phyloP scores from a whole-genome alignment of 1,140 invertebrate genomes.

The Drosophila trapezifrons region DNA sequence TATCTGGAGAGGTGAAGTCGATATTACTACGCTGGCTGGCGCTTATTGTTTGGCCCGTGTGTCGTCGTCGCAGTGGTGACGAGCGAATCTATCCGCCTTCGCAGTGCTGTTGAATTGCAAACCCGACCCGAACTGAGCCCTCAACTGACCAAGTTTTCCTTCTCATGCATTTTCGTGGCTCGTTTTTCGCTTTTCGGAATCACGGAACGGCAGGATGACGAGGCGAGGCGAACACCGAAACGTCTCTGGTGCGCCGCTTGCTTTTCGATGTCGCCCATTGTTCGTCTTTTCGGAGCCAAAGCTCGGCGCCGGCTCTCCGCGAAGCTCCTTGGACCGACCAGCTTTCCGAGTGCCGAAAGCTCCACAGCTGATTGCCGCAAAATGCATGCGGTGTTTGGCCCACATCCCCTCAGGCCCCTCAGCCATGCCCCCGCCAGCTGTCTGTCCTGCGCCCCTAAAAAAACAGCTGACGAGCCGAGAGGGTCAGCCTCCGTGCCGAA shows the following conservation, averaged over 20 bases:
- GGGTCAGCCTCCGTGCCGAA: constrained; percentile 39
- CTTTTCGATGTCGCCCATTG: constrained; percentile 61
- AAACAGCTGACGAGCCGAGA: constrained; percentile 61
- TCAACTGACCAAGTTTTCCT: constrained; percentile 79
- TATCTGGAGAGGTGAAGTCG: constrained; percentile 41
- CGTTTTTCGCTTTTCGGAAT: constrained; percentile 26
- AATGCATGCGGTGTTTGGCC: constrained; percentile 40
- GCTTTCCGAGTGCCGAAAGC: constrained; percentile 48
- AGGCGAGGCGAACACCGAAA: constrained; percentile 34
- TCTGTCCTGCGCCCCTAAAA: constrained; percentile 31
- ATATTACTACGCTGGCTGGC: constrained; percentile 56
- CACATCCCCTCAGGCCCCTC: neutral
- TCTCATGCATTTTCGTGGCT: constrained; percentile 68
- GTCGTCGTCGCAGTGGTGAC: constrained; percentile 19
- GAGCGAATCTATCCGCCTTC: constrained; percentile 65
- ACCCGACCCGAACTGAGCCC: constrained; percentile 82
- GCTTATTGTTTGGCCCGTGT: constrained; percentile 53
- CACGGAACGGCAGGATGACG: constrained; percentile 47
- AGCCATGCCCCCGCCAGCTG: constrained; percentile 6
- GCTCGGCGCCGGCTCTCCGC: constrained; percentile 41
- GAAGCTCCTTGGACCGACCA: constrained; percentile 29
- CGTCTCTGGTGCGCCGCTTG: constrained; percentile 65
- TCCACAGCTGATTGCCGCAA: constrained; percentile 40
- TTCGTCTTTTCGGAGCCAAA: constrained; percentile 60
- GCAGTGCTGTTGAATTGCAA: constrained; percentile 81